phyloP scores from a whole-genome alignment of 2,888 invertebrate genomes.

The Hypselothyrea guttata region DNA sequence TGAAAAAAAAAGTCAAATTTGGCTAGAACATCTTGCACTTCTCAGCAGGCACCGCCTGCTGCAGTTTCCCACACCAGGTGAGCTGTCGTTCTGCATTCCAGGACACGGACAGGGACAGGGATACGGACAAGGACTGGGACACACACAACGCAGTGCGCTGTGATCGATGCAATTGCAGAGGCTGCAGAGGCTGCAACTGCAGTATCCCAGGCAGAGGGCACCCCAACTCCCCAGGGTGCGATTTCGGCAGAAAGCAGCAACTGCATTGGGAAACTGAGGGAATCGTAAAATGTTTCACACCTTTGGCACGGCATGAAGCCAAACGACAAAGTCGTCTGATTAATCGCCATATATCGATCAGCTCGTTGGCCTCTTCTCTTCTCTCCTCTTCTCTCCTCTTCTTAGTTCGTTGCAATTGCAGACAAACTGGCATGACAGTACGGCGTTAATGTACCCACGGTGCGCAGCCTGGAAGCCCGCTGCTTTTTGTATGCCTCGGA shows the following conservation, averaged over 20 bases:
- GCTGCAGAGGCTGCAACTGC: constrained; percentile 9
- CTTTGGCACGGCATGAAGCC: constrained; percentile 61
- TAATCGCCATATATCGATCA: constrained; percentile 75
- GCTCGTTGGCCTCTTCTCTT: constrained; percentile 26
- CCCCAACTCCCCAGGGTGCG: constrained; percentile 58
- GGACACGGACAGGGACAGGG: too few species aligned
- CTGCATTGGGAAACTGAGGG: constrained; percentile 24
- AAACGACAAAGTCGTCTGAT: constrained; percentile 71
- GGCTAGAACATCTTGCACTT: constrained; percentile 17
- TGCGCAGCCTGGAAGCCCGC: constrained; percentile 42
- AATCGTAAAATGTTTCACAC: constrained; percentile 71
- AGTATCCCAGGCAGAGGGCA: background rate
- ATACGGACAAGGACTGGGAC: constrained; percentile 45
- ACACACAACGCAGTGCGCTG: constrained; percentile 61
- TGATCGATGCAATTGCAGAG: constrained; percentile 41
- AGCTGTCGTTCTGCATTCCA: constrained; percentile 22
- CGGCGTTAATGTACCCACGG: constrained; percentile 55
- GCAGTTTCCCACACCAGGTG: constrained; percentile 63
- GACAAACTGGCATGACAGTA: constrained; percentile 61
- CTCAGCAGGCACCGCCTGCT: constrained; percentile 20
- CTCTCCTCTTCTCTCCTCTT: too few species aligned
- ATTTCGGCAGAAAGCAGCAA: constrained; percentile 63
- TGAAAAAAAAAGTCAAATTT: constrained; percentile 14
- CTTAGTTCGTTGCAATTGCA: constrained; percentile 45
- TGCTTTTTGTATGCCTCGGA: constrained; percentile 27